Evolutionary conservation across 2,797 vertebrate genomes (phyloP).

Genomic region (Hipposideros larvatus): DNA sequence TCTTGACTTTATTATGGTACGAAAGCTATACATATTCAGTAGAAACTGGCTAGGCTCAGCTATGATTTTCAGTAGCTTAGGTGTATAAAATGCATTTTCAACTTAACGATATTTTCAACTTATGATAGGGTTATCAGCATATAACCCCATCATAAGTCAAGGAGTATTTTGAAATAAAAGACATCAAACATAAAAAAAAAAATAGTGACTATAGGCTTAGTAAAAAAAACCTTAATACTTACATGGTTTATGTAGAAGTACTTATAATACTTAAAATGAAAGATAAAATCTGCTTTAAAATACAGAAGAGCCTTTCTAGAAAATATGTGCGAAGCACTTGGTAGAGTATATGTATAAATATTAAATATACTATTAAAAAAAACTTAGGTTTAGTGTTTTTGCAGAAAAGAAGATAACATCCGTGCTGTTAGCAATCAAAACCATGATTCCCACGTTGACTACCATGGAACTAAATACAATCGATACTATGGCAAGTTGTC

Average conservation of each 20-base stretch:
- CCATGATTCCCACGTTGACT: neutral
- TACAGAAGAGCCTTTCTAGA: neutral
- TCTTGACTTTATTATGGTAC: neutral
- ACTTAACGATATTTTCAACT: neutral
- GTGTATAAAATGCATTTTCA: neutral
- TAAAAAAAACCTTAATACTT: neutral
- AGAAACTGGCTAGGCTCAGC: neutral
- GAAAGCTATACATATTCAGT: neutral
- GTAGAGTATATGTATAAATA: neutral
- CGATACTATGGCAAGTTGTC: neutral
- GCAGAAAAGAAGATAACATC: neutral
- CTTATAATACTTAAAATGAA: neutral
- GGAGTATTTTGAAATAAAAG: neutral
- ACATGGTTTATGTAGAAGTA: neutral
- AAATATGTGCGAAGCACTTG: neutral
- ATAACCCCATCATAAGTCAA: neutral
- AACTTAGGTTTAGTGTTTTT: neutral
- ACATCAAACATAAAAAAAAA: constrained; percentile 4
- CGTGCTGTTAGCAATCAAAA: constrained; percentile 29
- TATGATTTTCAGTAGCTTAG: neutral
- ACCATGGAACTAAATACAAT: neutral
- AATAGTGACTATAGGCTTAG: neutral
- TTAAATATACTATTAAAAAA: neutral
- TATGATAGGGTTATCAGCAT: neutral
- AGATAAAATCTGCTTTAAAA: constrained; percentile 34